These are phyloP conservation scores for Arbacia lixula DNA, from an alignment of 53 echinoderm and acorn worm genomes.

Conservation along the genomic window DNA sequence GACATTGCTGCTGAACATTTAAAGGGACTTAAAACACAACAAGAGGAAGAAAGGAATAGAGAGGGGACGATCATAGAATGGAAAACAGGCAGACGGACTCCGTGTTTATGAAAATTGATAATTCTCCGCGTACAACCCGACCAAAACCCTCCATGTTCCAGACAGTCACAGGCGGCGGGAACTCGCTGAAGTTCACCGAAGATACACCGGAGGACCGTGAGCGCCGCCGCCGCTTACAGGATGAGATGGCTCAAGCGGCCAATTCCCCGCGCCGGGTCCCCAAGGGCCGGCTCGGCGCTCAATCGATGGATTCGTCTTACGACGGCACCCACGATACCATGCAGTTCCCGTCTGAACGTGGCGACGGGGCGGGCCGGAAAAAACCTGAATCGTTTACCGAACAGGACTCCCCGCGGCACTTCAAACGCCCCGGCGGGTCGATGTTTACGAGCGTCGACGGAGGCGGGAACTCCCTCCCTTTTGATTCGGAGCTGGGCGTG, in stretches of 20 bases:
- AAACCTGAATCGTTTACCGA: conserved; percentile 21
- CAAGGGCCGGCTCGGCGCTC: conserved; percentile 53
- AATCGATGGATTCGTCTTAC: conserved; percentile 57
- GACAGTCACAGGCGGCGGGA: conserved; percentile 77
- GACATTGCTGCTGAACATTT: too few relatives aligned
- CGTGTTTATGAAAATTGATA: conserved; percentile 60
- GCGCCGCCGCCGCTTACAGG: conserved; percentile 10
- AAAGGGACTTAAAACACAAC: too few relatives aligned
- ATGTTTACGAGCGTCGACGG: conserved; percentile 86
- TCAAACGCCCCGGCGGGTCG: conserved; percentile 56
- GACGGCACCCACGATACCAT: conserved; percentile 82
- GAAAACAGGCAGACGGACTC: conserved; percentile 35
- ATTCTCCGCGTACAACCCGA: conserved; percentile 63
- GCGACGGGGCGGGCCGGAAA: conserved; percentile 52
- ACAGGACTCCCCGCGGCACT: conserved; percentile 63
- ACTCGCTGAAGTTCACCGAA: conserved; percentile 86
- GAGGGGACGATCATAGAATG: background rate
- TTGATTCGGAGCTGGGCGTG: conserved; percentile 64
- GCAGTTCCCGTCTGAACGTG: conserved; percentile 87
- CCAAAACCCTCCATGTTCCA: conserved; percentile 79
- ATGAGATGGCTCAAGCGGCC: conserved; percentile 36
- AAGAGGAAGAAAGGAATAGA: too few relatives aligned
- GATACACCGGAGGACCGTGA: conserved; percentile 53
- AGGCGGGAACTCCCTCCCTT: conserved; percentile 88
- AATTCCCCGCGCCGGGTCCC: conserved; percentile 73